Evolutionary conservation across 2,797 vertebrate species (phyloP).

Genomic region (Thunnus albacares): DNA sequence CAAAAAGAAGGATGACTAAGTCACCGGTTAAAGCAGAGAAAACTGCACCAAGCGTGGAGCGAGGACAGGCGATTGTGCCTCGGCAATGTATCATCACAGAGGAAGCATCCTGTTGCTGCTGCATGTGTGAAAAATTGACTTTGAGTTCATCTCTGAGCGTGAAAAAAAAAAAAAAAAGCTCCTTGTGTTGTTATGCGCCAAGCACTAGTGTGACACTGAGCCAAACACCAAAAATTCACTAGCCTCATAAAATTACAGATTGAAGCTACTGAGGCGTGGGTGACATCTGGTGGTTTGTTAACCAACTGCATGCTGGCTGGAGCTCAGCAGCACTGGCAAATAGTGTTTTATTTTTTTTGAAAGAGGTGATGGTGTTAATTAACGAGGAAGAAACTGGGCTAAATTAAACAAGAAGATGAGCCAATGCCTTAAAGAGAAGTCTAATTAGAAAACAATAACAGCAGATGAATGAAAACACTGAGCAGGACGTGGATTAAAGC

Average conservation of each 20-base stretch:
- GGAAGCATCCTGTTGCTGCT: conserved; percentile 53
- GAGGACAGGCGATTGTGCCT: conserved; percentile 36
- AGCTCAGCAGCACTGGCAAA: conserved; percentile 23
- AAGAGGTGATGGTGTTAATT: conserved; percentile 51
- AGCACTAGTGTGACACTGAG: conserved; percentile 50
- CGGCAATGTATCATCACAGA: conserved; percentile 41
- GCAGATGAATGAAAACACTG: conserved; percentile 26
- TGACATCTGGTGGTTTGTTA: conserved; percentile 77
- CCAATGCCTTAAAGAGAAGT: conserved; percentile 28
- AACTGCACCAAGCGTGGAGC: conserved; percentile 51
- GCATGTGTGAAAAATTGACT: conserved; percentile 48
- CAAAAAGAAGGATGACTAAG: conserved; percentile 60
- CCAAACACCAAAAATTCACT: conserved; percentile 72
- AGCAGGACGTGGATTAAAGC: conserved; percentile 33
- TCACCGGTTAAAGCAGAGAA: conserved; percentile 40
- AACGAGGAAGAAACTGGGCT: conserved; percentile 35
- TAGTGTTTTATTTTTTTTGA: not conserved
- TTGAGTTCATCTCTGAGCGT: conserved; percentile 22
- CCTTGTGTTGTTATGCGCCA: conserved; percentile 48
- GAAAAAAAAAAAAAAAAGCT: not conserved
- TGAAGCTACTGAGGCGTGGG: conserved; percentile 58
- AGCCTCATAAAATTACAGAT: conserved; percentile 58
- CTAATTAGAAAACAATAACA: conserved; percentile 43
- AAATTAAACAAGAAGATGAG: conserved; percentile 35
- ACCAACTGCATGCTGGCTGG: conserved; percentile 58